Percentiles rank a stretch among this genome's conserved stretches.
Conservation (phyloP, 1,140 invertebrate genomes). For the Habropoda laboriosa region DNA sequence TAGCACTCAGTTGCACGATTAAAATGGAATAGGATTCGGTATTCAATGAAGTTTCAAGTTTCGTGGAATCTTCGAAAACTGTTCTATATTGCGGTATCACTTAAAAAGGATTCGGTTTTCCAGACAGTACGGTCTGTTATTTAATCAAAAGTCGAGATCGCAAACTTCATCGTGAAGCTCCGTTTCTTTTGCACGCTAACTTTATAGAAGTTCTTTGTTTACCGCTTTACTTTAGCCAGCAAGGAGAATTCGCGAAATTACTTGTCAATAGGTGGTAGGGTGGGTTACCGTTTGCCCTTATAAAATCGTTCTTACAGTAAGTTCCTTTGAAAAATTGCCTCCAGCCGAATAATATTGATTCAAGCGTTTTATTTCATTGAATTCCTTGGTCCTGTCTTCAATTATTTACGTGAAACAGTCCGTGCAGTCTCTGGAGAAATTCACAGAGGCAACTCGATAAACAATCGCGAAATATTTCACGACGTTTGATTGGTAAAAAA, state of each 20-base stretch:
- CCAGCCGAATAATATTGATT: conserved; percentile 54
- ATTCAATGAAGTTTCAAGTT: neutral
- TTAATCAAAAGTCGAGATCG: conserved; percentile 20
- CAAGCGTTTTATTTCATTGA: conserved; percentile 23
- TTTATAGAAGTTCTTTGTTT: conserved; percentile 30
- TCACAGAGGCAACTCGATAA: conserved; percentile 15
- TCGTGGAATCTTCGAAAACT: neutral
- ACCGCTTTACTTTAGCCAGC: neutral
- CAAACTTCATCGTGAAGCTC: neutral
- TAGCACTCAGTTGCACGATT: too few species aligned
- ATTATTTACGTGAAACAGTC: conserved; percentile 52
- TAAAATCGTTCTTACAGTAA: conserved; percentile 15
- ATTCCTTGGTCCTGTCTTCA: conserved; percentile 26
- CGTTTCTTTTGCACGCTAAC: conserved; percentile 10
- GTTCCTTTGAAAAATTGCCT: conserved; percentile 45
- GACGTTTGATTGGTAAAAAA: neutral
- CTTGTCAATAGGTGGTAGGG: conserved; percentile 9
- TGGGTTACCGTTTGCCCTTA: neutral
- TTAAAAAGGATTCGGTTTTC: neutral
- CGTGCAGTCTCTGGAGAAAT: conserved; percentile 47
- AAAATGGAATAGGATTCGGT: neutral
- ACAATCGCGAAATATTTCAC: conserved; percentile 11
- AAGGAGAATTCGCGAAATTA: conserved; percentile 6
- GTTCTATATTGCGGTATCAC: neutral
- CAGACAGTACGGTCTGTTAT: conserved; percentile 21